Percentiles rank a stretch among this genome's conserved stretches.
These are phyloP conservation scores for Propithecus coquereli DNA, from an alignment of 2,113 vertebrate genomes.

Conservation along the genomic window DNA sequence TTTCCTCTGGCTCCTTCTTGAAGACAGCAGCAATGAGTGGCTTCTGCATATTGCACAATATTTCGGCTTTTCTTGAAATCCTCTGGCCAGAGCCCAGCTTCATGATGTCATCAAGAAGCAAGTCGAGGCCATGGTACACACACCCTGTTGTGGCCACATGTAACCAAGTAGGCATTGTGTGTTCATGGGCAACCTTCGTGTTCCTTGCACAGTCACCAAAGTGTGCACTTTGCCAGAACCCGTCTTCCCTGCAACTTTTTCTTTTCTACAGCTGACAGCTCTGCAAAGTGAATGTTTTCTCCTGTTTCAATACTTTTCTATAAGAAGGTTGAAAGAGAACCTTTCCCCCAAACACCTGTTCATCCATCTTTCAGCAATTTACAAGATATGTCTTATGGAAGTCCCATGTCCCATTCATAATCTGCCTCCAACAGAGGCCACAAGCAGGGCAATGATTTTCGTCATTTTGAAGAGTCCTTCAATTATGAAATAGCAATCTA, in stretches of 20 bases:
- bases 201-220: not conserved
- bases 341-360: not conserved
- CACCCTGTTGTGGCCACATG: not conserved
- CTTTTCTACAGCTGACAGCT: not conserved
- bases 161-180: not conserved
- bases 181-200: not conserved
- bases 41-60: conserved; percentile 24
- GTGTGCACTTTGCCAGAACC: not conserved
- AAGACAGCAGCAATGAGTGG: not conserved
- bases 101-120: conserved; percentile 45
- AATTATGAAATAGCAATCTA: not conserved
- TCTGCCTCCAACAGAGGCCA: not conserved
- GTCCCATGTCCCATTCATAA: not conserved
- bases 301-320: not conserved
- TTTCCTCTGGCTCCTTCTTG: not conserved
- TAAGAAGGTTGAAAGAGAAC: not conserved
- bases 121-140: conserved; percentile 13
- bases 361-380: no score
- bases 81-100: not conserved
- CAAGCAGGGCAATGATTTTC: not conserved
- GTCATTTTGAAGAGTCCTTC: not conserved
- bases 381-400: not conserved
- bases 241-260: not conserved
- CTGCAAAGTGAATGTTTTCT: not conserved
- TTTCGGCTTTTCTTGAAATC: conserved; percentile 12